phyloP scores from a whole-genome alignment of 2,113 vertebrate species.

The Narcine bancroftii region DNA sequence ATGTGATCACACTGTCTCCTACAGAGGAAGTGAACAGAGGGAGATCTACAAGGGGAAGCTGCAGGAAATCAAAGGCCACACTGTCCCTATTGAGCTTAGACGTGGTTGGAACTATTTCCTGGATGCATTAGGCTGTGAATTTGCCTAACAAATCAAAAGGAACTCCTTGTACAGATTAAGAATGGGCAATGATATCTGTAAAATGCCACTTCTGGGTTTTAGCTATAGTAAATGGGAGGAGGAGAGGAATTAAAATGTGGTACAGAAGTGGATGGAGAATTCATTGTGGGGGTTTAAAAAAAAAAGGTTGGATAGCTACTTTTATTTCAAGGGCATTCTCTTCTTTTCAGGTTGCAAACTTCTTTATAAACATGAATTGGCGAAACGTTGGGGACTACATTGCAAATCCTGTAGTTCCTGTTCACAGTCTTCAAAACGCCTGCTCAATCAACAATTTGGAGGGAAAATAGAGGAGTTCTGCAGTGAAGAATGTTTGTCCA shows the following conservation, averaged over 20 bases:
- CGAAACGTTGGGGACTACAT: slow-evolving; percentile 82
- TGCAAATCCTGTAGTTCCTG: slow-evolving; percentile 87
- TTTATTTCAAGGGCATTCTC: neutral
- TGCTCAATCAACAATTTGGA: slow-evolving; percentile 73
- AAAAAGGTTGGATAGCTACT: too few relatives aligned
- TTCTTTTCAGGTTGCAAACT: slow-evolving; percentile 76
- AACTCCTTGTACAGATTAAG: neutral
- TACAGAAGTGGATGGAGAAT: neutral
- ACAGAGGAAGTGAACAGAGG: neutral
- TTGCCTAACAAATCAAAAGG: neutral
- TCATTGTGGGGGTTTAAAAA: neutral
- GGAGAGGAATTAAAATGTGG: neutral
- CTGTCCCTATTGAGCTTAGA: neutral
- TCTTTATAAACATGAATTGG: slow-evolving; percentile 83
- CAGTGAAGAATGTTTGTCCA: slow-evolving; percentile 82
- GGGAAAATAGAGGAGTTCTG: slow-evolving; percentile 83
- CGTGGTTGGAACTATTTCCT: neutral
- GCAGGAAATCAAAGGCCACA: neutral
- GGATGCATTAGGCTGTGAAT: neutral
- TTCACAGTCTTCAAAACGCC: slow-evolving; percentile 67
- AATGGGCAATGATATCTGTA: neutral
- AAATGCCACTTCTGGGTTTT: neutral
- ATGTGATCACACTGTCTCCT: too few relatives aligned
- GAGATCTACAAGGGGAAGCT: neutral
- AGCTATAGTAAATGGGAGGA: neutral